Evolutionary conservation across 1,140 invertebrate species (phyloP), one percentile per base, ranked within the genome.

Genomic region (Nasonia vitripennis): DNA sequence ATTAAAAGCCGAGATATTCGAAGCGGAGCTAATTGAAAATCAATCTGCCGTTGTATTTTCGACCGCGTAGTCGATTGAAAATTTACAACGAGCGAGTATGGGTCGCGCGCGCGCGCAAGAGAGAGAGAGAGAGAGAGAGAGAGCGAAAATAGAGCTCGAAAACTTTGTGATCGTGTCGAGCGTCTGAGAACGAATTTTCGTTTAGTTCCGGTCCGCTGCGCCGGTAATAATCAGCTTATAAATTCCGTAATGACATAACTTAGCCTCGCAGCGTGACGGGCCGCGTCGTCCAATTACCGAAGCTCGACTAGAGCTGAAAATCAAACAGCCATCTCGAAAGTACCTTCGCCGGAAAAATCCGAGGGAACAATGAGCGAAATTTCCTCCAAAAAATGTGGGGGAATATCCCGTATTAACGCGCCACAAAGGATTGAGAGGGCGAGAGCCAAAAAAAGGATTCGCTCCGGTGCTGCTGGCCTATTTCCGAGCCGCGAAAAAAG

Each of bases 401-500:
- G 23, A 31, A 41, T 2, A 14, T 1, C 0, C 4, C 45, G n/a
- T 48, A 51, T 37, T 41, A 51, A 27, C 6, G 48, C 45, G 10
- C 11, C 20, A n/a, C 12, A 78, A 78, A 78, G 75, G 75, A 51
- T 78, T 78, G 45, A 78, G 41, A n/a, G 75, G 75, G 41, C 45
- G 75, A 78, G 48, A 78, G 41, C 75, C 23, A 14, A 45, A 51
- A 55, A 78, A 78, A 51, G 37, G 41, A 78, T 78, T 78, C 45
- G 75, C 75, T 78, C 12, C 45, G 75, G 41, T 45, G 23, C 20
- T 51, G 75, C 41, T 78, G n/a, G 75, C 75, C 75, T 78, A 78
- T 78, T 78, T 78, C 23, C 20, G 75, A 78, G 75, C 23, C 31
- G 45, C 20, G 17, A n/a, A 78, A 78, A 78, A 78, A 45, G 11